A percentile compares a stretch with the other conserved stretches of the same genome.
These are phyloP conservation scores for Aeoliscus strigatus DNA, from an alignment of 2,797 vertebrate genomes.

Conservation along the genomic window DNA sequence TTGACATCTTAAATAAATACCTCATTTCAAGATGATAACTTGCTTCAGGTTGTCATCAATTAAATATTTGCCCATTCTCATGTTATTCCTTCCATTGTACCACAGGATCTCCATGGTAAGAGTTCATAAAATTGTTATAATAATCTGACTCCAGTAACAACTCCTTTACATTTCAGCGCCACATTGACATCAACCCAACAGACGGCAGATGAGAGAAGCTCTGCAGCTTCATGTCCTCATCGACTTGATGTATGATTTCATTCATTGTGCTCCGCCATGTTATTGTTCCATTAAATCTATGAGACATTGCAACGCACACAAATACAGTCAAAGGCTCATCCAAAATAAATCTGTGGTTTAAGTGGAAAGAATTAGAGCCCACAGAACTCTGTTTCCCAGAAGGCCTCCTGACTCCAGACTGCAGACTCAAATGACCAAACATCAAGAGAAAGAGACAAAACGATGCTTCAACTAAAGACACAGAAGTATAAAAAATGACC, in stretches of 20 bases:
- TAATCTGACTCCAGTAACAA: slow-evolving; percentile 9
- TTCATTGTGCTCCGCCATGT: slow-evolving; percentile 27
- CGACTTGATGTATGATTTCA: slow-evolving; percentile 25
- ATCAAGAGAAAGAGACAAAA: slow-evolving; percentile 27
- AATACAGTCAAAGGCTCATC: slow-evolving; percentile 18
- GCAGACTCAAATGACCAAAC: slow-evolving; percentile 39
- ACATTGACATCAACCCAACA: slow-evolving; percentile 9
- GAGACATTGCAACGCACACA: slow-evolving; percentile 24
- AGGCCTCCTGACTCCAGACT: slow-evolving; percentile 32
- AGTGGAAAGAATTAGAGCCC: slow-evolving; percentile 25
- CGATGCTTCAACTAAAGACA: slow-evolving; percentile 22
- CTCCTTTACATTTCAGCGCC: slow-evolving; percentile 18
- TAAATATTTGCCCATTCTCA: neutral
- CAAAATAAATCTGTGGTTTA: slow-evolving; percentile 25
- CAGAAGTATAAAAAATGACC: slow-evolving; percentile 12
- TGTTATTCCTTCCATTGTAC: too few species aligned
- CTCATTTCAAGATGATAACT: too few species aligned
- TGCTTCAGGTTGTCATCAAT: neutral
- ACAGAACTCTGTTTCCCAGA: slow-evolving; percentile 46
- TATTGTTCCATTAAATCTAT: slow-evolving; percentile 19
- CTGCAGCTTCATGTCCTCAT: slow-evolving; percentile 14
- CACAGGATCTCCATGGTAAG: too few species aligned
- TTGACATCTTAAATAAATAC: too few species aligned
- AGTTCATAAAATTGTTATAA: too few species aligned
- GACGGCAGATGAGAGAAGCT: slow-evolving; percentile 22